Base-by-base conservation (phyloP, 2,888 invertebrate genomes). In the Melikaiella ostensackeni region DNA sequence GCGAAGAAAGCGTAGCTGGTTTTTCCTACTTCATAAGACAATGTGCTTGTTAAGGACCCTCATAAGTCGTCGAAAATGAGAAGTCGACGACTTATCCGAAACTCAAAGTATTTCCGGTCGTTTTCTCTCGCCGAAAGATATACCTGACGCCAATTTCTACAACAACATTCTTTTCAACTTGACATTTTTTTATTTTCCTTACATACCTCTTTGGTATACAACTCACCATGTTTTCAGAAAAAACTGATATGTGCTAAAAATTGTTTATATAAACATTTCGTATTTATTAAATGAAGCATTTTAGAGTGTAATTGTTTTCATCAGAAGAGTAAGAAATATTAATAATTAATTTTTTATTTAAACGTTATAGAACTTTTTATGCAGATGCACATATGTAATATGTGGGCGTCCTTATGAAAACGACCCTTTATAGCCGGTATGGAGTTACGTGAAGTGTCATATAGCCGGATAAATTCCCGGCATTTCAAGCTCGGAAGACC, bases 1-100 rank as follows among this genome's bases (percentile, higher is more conserved):
- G 42, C 13, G 16, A 64, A 64, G 24, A 42, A 16, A 64, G 24
- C 24, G 6, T 64, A 38, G n/a, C 38, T 64, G 27, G 66, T 42
- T 66, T 66, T 66, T 70, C 50, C 46, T n/a, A 57, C 57, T n/a
- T 30, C 70, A 16, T 70, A 70, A 70, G 50, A 70, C 70, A 70
- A 70, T 66, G 66, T 27, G 64, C 42, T 64, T 38, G 64, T 64
- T 46, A 70, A 70, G 30, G 70, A 70, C 50, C 50, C 27, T 57
- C 13, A 50, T 66, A 66, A 66, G 38, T 46, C 66, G 27, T 66
- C 42, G 27, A 66, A 66, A 66, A 46, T 42, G 42, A 46, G n/a
- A 30, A 46, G 30, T 46, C 27, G 46, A 50, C 70, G n/a, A 70
- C 50, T 70, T 70, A 33, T 19, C 16, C 24, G 70, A 46, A 70